Conservation (phyloP, 2,888 invertebrate species). For the Oxycera nigricornis region DNA sequence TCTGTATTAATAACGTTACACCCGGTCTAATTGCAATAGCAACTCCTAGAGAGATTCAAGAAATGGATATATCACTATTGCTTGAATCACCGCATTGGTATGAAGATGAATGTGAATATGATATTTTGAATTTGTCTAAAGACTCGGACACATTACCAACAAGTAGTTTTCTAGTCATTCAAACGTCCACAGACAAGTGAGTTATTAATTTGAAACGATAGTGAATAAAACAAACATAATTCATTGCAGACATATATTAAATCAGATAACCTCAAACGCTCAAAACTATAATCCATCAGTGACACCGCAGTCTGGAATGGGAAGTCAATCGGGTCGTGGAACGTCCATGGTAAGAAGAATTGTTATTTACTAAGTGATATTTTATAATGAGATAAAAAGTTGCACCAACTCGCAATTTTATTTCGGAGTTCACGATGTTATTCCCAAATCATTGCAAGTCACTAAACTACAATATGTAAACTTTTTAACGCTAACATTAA, state of each 20-base stretch:
- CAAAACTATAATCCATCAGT: slow-evolving; percentile 63
- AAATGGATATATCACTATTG: slow-evolving; percentile 93
- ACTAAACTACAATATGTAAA: no score
- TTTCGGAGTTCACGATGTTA: no score
- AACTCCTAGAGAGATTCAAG: slow-evolving; percentile 95
- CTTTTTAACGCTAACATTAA: no score
- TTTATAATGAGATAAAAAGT: neutral
- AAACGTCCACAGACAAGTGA: slow-evolving; percentile 69
- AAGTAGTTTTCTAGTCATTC: slow-evolving; percentile 91
- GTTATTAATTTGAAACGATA: slow-evolving; percentile 43
- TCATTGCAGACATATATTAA: slow-evolving; percentile 55
- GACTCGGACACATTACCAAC: slow-evolving; percentile 78
- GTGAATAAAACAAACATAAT: neutral
- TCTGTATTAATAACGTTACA: slow-evolving; percentile 92
- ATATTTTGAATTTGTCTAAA: slow-evolving; percentile 82
- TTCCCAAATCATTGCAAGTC: no score
- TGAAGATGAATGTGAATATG: slow-evolving; percentile 96
- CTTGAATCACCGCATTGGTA: slow-evolving; percentile 92
- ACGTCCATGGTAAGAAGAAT: slow-evolving; percentile 81
- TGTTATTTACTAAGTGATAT: neutral
- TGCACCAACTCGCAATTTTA: neutral
- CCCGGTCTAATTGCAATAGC: slow-evolving; percentile 88
- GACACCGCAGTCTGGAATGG: slow-evolving; percentile 74
- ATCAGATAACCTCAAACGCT: slow-evolving; percentile 58
- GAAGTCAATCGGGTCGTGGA: slow-evolving; percentile 84